Percentiles rank a stretch among this genome's conserved stretches.
phyloP scores from a whole-genome alignment of 1,140 invertebrate species.

The Cecropterus lyciades region DNA sequence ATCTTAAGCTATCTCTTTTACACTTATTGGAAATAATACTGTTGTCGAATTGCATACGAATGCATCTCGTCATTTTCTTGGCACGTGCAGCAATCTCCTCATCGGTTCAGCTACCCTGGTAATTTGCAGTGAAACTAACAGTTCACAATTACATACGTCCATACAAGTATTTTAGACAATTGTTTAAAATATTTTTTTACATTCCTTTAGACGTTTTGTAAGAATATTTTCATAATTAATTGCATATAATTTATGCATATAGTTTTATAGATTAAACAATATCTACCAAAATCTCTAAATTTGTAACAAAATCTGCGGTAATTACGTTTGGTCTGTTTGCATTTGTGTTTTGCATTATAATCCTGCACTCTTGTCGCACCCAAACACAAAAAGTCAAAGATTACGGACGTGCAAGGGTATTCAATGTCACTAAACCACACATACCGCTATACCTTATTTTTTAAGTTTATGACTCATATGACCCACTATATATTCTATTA shows the following conservation, averaged over 20 bases:
- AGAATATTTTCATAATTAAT: too few species aligned
- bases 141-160: conserved; percentile 44
- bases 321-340: neutral
- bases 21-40: conserved; percentile 46
- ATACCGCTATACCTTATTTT: too few species aligned
- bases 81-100: conserved; percentile 55
- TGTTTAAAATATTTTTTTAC: neutral
- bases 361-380: too few species aligned
- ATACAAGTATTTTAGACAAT: neutral
- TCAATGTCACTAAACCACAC: conserved; percentile 5
- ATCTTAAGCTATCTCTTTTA: conserved; percentile 52
- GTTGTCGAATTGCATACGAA: conserved; percentile 63
- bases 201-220: neutral
- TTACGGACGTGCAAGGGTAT: neutral
- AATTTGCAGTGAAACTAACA: conserved; percentile 57
- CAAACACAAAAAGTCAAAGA: neutral
- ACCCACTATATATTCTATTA: too few species aligned
- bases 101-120: conserved; percentile 61
- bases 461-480: too few species aligned
- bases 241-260: too few species aligned
- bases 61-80: conserved; percentile 60
- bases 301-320: too few species aligned
- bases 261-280: too few species aligned
- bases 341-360: neutral
- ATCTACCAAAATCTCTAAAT: too few species aligned